Percentiles rank a stretch among this genome's conserved stretches.
These are phyloP conservation scores for Hyphantria cunea DNA, from an alignment of 1,140 invertebrate species.

Conservation along the genomic window DNA sequence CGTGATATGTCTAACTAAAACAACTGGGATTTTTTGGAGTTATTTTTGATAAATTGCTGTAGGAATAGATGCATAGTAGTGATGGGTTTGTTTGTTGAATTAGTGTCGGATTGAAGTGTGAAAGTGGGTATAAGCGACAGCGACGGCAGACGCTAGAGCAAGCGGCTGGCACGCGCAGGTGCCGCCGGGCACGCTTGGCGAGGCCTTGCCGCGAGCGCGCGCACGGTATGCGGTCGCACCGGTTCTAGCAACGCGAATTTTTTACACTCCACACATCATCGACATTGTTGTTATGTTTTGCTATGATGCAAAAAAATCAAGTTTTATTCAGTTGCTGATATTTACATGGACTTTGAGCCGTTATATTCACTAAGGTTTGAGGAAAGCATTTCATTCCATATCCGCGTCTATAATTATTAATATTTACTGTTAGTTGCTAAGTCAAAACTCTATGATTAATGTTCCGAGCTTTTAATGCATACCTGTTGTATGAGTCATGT, in stretches of 20 bases:
- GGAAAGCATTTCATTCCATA: constrained; percentile 27
- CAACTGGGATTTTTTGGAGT: constrained; percentile 8
- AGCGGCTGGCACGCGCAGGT: constrained; percentile 53
- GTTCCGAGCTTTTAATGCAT: constrained; percentile 16
- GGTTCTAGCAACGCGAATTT: constrained; percentile 79
- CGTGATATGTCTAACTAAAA: constrained; percentile 31
- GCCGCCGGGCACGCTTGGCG: constrained; percentile 41
- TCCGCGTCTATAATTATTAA: constrained; percentile 33
- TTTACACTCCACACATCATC: constrained; percentile 77
- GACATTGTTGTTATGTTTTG: constrained; percentile 77
- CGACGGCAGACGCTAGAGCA: constrained; percentile 36
- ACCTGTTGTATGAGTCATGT: constrained; percentile 19
- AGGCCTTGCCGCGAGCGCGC: constrained; percentile 74
- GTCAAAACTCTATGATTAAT: constrained; percentile 20
- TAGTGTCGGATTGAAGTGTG: constrained; percentile 34
- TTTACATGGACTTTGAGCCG: constrained; percentile 33
- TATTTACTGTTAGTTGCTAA: constrained; percentile 32
- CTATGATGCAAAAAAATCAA: constrained; percentile 67
- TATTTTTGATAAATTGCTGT: neutral
- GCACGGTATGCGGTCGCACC: constrained; percentile 77
- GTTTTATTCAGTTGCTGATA: constrained; percentile 40
- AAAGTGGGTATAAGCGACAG: constrained; percentile 54
- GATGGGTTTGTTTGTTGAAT: too few species aligned
- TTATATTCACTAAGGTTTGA: constrained; percentile 33
- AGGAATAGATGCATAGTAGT: neutral